Base-by-base conservation (phyloP, 2,113 vertebrate species). In the Hymenochirus boettgeri region DNA sequence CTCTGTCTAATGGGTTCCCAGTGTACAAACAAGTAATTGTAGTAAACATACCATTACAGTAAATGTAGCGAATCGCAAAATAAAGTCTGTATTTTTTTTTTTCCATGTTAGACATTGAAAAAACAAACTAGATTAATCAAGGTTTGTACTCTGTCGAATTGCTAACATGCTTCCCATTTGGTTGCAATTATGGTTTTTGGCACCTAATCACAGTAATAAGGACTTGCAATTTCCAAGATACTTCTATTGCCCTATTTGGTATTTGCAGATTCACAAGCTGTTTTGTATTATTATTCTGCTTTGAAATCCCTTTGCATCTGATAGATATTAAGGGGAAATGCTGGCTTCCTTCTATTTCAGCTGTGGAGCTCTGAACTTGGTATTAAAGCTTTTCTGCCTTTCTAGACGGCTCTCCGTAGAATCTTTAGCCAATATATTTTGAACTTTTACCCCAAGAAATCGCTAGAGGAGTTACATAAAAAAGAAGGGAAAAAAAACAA, bases 231-330 rank as follows among this genome's bases (percentile, higher is more conserved):
- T 78, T 71, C 74, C 54, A 65, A 50, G 71, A 54, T 75, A 75
- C 73, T 81, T 81, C 77, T 82, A 79, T 75, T 75, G 76, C 85
- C 81, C 72, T 79, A 82, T 84, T 86, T 83, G 76, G 83, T 76
- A 74, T 55, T 70, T 31, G 37, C 39, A 15, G 61, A 70, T 70
- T 62, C 59, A 35, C 72, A 74, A 75, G 39, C 70, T 73, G 52
- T 50, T 50, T 74, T 69, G 48, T 57, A 70, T 66, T 57, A 70
- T 66, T 57, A 74, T 65, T 64, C 61, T 10, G 57, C 53, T 65
- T 48, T 57, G 26, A 57, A 47, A 57, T 33, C 23, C 39, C 53
- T 19, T 47, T 50, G 53, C 63, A 65, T 65, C 25, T 37, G 54
- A 65, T 57, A 35, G 63, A 57, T 65, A 57, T 65, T 57, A 57